Evolutionary conservation across 2,113 vertebrate genomes (phyloP), one percentile per base, ranked within the genome.

Genomic region (Pelobates fuscus): DNA sequence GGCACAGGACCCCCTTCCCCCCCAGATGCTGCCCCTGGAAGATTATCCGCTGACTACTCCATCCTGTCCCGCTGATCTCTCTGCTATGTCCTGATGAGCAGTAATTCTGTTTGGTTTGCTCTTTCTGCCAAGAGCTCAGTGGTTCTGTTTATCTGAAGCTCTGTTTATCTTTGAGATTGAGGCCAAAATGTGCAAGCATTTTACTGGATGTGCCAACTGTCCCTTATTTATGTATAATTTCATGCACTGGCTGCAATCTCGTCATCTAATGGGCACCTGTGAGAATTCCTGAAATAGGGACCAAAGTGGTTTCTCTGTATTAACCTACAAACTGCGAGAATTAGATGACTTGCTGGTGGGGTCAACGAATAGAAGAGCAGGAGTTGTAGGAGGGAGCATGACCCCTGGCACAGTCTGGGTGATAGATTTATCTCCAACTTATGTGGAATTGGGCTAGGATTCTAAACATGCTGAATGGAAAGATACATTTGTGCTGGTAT

Each of bases 91-190:
- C 72, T 67, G 72, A 76, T 76, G 72, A 76, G 64, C 72, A 49
- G 63, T 76, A 67, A 76, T 76, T 76, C 71, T 67, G 72, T 76
- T 76, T 76, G 72, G 61, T 76, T 76, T 76, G 62, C 41, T 59
- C 64, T 66, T 30, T 30, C 8, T 67, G 72, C 72, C 72, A 76
- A 60, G 72, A 60, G 64, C 72, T 76, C 72, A 76, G 72, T 64
- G 60, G 63, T 60, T 59, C 64, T 76, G 64, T 76, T 76, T 76
- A 76, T 76, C 72, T 76, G 63, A 75, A 67, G 54, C 64, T 76
- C 64, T 76, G 64, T 76, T 76, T 67, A 76, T 76, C 72, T 76
- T 76, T 76, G 72, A 76, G 72, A 43, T 67, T 32, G 64, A 76
- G 72, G 62, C 72, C 55, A 76, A 76, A 76, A 67, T 76, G 55